A percentile compares a stretch with the other conserved stretches of the same genome.
Conservation (phyloP, 2,888 invertebrate species). For the Sepiola atlantica region DNA sequence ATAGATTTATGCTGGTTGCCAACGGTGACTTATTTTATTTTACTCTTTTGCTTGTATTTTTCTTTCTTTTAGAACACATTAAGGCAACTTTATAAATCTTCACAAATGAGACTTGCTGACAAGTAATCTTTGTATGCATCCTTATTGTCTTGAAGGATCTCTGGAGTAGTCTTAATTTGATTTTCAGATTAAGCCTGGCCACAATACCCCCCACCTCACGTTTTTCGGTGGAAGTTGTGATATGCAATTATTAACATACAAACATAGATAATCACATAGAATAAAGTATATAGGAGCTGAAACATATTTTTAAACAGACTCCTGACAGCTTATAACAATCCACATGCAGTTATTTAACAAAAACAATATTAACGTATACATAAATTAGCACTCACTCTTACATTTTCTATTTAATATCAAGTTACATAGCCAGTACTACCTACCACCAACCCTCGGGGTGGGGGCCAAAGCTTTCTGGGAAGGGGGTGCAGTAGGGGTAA, state of each 20-base stretch:
- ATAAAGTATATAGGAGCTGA: background rate
- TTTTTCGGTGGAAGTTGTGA: background rate
- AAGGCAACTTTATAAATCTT: conserved; percentile 11
- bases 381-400: background rate
- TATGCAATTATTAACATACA: background rate
- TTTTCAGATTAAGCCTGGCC: background rate
- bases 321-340: background rate
- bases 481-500: no score
- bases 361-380: background rate
- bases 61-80: background rate
- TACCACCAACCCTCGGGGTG: no score
- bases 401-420: background rate
- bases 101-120: conserved; percentile 1
- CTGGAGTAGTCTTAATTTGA: background rate
- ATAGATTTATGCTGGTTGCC: conserved; percentile 4
- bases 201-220: no score
- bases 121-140: background rate
- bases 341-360: background rate
- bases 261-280: background rate
- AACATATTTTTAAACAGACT: background rate
- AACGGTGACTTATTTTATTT: background rate
- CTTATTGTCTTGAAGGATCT: background rate
- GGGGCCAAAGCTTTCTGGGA: no score
- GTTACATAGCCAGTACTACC: no score
- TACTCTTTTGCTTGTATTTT: background rate